A percentile compares a stretch with the other conserved stretches of the same genome.
Conservation (phyloP, 2,797 vertebrate genomes). For the Peromyscus eremicus region DNA sequence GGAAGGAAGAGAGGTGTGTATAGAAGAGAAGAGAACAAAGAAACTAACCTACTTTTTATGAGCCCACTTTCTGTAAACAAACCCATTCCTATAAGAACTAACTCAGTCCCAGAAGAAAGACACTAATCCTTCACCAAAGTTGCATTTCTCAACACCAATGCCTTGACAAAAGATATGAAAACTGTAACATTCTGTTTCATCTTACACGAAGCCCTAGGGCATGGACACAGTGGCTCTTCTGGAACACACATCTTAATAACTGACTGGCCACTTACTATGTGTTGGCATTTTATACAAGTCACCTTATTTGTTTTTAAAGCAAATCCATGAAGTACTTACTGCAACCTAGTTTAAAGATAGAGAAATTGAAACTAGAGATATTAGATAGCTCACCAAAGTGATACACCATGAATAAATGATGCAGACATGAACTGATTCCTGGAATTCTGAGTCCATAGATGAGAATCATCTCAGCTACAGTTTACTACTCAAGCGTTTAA, state of each 20-base stretch:
- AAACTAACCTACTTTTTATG: background rate
- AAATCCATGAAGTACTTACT: background rate
- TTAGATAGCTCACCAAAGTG: background rate
- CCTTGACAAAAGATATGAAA: background rate
- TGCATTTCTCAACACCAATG: background rate
- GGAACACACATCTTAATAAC: background rate
- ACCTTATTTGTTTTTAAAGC: constrained; percentile 28
- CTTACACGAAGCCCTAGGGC: background rate
- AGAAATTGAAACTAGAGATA: background rate
- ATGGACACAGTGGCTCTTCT: background rate
- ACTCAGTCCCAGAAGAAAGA: background rate
- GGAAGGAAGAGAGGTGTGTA: background rate
- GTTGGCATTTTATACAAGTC: background rate
- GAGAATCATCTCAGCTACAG: background rate
- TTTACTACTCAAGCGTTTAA: background rate
- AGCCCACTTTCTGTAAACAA: background rate
- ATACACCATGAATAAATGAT: background rate
- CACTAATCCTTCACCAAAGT: background rate
- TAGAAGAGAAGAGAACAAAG: background rate
- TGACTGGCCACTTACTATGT: background rate
- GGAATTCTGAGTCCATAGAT: background rate
- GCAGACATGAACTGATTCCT: background rate
- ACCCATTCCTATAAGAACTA: background rate
- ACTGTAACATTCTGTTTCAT: background rate
- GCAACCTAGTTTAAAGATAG: background rate